phyloP scores from a whole-genome alignment of 2,113 vertebrate species.

The Eulacestoma nigropectus region DNA sequence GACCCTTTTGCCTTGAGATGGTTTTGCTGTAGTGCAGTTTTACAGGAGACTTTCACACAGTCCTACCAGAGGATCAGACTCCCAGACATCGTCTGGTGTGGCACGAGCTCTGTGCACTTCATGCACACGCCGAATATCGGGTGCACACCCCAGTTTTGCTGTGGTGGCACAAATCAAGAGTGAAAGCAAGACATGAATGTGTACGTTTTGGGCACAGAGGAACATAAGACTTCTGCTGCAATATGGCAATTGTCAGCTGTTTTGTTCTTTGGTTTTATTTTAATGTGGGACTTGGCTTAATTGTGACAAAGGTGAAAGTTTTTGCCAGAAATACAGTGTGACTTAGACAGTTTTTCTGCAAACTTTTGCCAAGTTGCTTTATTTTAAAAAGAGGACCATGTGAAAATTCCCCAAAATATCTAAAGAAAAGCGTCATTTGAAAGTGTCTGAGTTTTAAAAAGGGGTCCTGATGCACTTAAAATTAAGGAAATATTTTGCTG shows the following conservation, averaged over 20 bases:
- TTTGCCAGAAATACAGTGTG: background rate
- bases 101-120: fast-evolving
- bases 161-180: background rate
- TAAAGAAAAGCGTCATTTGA: background rate
- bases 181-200: background rate
- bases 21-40: background rate
- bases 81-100: fast-evolving
- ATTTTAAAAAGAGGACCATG: background rate
- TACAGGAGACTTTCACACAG: background rate
- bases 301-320: background rate
- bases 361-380: background rate
- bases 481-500: background rate
- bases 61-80: background rate
- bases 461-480: background rate
- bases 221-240: background rate
- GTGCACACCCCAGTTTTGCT: fast-evolving
- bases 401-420: background rate
- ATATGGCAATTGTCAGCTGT: background rate
- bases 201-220: background rate
- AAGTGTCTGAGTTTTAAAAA: background rate
- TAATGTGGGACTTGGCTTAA: background rate
- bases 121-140: fast-evolving
- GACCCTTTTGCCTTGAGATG: background rate
- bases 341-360: background rate
- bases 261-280: background rate